Conservation (phyloP, 2,888 invertebrate genomes). For the Dichetophora obliterata region DNA sequence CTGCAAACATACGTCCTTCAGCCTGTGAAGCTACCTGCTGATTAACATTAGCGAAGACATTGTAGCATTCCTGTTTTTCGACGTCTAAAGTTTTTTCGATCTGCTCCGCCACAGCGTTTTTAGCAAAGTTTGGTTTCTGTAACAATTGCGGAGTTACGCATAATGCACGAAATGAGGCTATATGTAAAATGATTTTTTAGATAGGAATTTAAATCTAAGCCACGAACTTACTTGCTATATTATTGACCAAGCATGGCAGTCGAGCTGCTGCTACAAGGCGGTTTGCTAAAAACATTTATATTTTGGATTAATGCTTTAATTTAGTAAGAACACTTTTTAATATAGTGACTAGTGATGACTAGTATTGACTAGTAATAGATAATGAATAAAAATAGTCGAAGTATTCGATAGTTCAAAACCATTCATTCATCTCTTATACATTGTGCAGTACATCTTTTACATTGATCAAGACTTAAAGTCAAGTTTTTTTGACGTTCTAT, state of each 20-base stretch:
- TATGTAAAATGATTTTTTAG: neutral
- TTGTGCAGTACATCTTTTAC: too few relatives aligned
- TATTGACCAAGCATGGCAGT: slow-evolving; percentile 47
- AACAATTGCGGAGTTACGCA: slow-evolving; percentile 54
- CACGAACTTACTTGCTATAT: slow-evolving; percentile 52
- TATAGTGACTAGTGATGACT: too few relatives aligned
- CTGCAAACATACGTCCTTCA: slow-evolving; percentile 76
- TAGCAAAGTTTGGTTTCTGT: slow-evolving; percentile 39
- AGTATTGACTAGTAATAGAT: too few relatives aligned
- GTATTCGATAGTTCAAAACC: too few relatives aligned
- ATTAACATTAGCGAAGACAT: slow-evolving; percentile 61
- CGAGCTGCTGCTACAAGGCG: slow-evolving; percentile 54
- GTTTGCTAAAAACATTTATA: slow-evolving; percentile 56
- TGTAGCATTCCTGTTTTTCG: slow-evolving; percentile 55
- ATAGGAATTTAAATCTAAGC: neutral
- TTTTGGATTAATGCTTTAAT: neutral
- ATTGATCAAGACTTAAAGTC: too few relatives aligned
- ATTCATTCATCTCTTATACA: too few relatives aligned
- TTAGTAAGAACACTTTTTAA: neutral
- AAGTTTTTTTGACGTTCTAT: too few relatives aligned
- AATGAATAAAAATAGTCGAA: too few relatives aligned
- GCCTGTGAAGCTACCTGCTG: slow-evolving; percentile 54
- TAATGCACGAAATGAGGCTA: slow-evolving; percentile 58
- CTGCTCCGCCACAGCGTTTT: neutral
- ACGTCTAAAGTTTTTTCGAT: slow-evolving; percentile 42